Evolutionary conservation across 2,113 vertebrate species (phyloP), one percentile per base, ranked within the genome.

Genomic region (Aleadryas rufinucha): DNA sequence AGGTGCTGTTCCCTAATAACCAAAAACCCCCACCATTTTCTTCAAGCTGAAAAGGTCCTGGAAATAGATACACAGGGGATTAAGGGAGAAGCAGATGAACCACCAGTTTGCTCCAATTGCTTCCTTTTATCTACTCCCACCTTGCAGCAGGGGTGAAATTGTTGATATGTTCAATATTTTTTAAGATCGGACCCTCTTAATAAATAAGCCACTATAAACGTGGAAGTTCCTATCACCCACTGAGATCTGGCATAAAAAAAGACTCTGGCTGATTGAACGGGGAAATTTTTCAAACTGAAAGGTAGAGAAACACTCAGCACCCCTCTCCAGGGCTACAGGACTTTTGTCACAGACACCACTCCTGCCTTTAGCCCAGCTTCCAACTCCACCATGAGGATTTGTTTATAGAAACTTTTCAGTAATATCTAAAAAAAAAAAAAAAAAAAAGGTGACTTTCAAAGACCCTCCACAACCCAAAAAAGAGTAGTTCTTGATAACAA

Each of bases 111-210:
- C 6, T 17, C 6, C 4, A 44, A 9, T 16, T 66, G 6, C 30
- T 61, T 82, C 28, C 21, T 56, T 42, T 57, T 44, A 21, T 50
- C 26, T n/a, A 16, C 19, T 37, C 11, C 6, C 2, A 10, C 1
- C 6, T 86, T 0, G 0, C 3, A 12, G 10, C 13, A 52, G 30
- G 8, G 16, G 12, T 3, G 6, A 90, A 79, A 60, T 70, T 41
- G n/a, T 30, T 76, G 9, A 14, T 44, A 2, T 16, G 23, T 15
- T 41, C 26, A 69, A 11, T 23, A 11, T 23, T 42, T 83, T 76
- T 42, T 7, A 68, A 65, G 30, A 49, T 78, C 31, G 53, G n/a
- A n/a, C 2, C 5, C 2, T 66, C 9, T 91, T 49, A 59, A 63
- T 50, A 87, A 87, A 45, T 49, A 79, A 64, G 10, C 14, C 8